phyloP scores from a whole-genome alignment of 1,140 invertebrate species.

The Orius insidiosus region DNA sequence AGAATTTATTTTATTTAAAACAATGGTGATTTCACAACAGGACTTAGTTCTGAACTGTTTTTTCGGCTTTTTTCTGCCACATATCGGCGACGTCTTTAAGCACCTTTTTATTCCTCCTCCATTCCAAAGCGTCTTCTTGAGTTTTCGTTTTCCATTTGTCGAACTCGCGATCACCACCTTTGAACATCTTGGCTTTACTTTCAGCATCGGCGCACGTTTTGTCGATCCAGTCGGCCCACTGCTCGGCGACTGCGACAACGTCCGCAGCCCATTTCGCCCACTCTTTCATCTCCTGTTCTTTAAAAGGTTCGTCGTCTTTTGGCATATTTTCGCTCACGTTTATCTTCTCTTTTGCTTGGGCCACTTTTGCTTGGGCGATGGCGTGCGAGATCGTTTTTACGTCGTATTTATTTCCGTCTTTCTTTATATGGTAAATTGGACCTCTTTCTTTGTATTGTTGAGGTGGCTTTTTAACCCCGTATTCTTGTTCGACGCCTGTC shows the following conservation, averaged over 20 bases:
- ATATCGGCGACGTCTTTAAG: not conserved
- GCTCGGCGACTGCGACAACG: conserved; percentile 5
- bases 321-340: not conserved
- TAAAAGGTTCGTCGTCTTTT: not conserved
- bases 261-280: conserved; percentile 10
- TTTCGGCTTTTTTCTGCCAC: conserved; percentile 8
- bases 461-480: not conserved
- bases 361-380: not conserved
- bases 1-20: not conserved
- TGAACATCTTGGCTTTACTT: not conserved
- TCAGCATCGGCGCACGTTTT: conserved; percentile 3
- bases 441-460: not conserved
- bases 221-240: conserved; percentile 10
- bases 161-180: not conserved
- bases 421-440: not conserved
- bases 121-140: conserved; percentile 9
- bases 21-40: not conserved
- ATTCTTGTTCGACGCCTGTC: not conserved
- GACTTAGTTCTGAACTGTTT: not conserved
- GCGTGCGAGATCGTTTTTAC: not conserved
- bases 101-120: conserved; percentile 11
- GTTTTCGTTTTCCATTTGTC: conserved; percentile 2
- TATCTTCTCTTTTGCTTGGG: not conserved
- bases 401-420: not conserved
- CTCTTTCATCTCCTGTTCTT: conserved; percentile 3